Base-by-base conservation (phyloP, 1,140 invertebrate species). In the Hormaphis cornu region DNA sequence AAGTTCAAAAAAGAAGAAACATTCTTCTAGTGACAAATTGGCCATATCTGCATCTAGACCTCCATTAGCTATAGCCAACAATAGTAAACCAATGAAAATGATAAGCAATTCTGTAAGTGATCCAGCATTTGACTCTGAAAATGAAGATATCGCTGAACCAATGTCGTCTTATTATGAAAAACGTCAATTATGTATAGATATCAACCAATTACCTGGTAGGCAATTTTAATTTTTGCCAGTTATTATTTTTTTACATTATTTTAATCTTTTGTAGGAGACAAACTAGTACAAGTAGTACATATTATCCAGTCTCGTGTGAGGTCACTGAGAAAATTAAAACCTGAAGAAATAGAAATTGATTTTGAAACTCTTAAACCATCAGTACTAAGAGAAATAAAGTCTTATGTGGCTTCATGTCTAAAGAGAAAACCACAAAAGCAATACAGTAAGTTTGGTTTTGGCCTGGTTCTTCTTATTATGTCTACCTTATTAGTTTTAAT, bases 121-220 rank as follows among this genome's bases (percentile, higher is more conserved):
- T 69, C 82, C 83, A 44, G 71, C 72, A 5, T 75, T 75, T 71
- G 93, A 97, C 77, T 92, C 92, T 7, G 95, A 98, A 77, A 95
- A 99, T 78, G 94, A 97, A 79, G 92, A 96, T 77, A 94, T 89
- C 81, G 93, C 93, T 71, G 94, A 95, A 79, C 96, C 97, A 72
- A 99, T 99, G 97, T 97, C n/a, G n/a, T n/a, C 95, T 37, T 99
- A 99, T 77, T 97, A 99, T 80, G 97, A 99, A 80, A 99, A 99
- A 80, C 83, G 95, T 74, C 95, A 98, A 80, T 85, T 99, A 54
- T 97, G 94, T 75, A 85, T 98, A 75, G 96, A 99, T 80, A 99
- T 99, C 76, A 99, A 99, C 80, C 98, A 98, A 82, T 81, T 99
- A 77, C 96, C 97, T n/a, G n/a, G n/a, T n/a, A 76, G 95, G 93